phyloP scores from a whole-genome alignment of 2,888 invertebrate species.

The Himalopsyche tibetana region DNA sequence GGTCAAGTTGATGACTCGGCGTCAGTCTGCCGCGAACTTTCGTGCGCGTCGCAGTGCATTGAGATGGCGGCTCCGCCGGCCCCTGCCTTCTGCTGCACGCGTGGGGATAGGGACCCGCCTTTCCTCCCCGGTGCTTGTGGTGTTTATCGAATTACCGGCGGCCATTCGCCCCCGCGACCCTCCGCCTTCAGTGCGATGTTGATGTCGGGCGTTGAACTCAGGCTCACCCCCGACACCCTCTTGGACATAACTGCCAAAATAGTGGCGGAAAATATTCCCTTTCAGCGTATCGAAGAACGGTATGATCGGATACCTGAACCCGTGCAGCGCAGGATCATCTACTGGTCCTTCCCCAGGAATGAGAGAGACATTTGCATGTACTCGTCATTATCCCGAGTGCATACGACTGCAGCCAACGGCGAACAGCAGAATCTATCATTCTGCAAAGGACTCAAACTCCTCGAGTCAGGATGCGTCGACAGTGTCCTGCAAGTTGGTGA shows the following conservation, averaged over 20 bases:
- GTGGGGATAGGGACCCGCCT: constrained; percentile 55
- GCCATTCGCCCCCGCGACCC: constrained; percentile 72
- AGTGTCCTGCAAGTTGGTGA: constrained; percentile 93
- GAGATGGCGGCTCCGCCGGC: constrained; percentile 44
- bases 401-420: constrained; percentile 74
- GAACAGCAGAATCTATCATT: constrained; percentile 90
- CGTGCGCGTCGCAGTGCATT: constrained; percentile 62
- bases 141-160: constrained; percentile 74
- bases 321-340: constrained; percentile 90
- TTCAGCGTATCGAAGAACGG: constrained; percentile 90
- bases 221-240: constrained; percentile 82
- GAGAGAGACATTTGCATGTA: constrained; percentile 94
- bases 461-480: constrained; percentile 89
- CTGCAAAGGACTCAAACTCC: constrained; percentile 89
- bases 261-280: constrained; percentile 90
- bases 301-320: constrained; percentile 93
- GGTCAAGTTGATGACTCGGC: constrained; percentile 68
- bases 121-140: constrained; percentile 44
- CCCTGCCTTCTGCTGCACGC: constrained; percentile 61
- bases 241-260: constrained; percentile 90
- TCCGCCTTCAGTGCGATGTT: constrained; percentile 71
- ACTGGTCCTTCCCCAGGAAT: constrained; percentile 92
- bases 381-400: constrained; percentile 83
- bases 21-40: constrained; percentile 65
- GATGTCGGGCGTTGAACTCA: constrained; percentile 68